Evolutionary conservation across 2,113 vertebrate species (phyloP).

Genomic region (Larimichthys polyactis): DNA sequence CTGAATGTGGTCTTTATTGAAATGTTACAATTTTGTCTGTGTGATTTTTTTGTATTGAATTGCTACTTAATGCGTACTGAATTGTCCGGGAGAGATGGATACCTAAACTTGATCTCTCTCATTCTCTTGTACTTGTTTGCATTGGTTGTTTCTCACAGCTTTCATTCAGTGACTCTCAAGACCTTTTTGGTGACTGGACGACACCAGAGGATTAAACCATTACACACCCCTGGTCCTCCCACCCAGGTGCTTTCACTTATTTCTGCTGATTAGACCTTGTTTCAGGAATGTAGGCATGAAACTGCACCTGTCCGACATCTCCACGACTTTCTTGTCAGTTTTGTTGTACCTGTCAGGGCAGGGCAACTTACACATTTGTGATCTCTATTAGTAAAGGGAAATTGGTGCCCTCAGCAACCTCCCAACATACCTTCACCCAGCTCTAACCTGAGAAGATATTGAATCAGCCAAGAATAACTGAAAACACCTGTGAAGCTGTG

Average conservation of each 20-base stretch:
- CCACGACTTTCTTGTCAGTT: neutral
- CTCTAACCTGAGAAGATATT: neutral
- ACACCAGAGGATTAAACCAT: neutral
- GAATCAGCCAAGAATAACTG: conserved; percentile 6
- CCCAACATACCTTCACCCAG: neutral
- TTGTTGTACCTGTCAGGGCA: neutral
- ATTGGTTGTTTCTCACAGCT: neutral
- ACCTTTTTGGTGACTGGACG: neutral
- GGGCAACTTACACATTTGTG: neutral
- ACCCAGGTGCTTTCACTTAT: neutral
- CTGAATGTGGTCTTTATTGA: neutral
- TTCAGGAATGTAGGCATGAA: neutral
- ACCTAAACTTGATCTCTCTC: neutral
- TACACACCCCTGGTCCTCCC: neutral
- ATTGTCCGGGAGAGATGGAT: no score
- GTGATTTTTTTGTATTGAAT: neutral
- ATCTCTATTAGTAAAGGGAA: conserved; percentile 5
- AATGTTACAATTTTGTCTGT: neutral
- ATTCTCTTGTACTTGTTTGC: neutral
- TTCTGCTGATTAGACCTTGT: neutral
- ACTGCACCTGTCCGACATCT: neutral
- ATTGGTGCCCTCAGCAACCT: conserved; percentile 10
- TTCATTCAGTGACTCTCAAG: neutral
- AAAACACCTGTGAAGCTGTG: conserved; percentile 6
- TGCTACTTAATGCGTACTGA: no score